Conservation (phyloP, 1,140 invertebrate species). For the Zelostemma sp. region DNA sequence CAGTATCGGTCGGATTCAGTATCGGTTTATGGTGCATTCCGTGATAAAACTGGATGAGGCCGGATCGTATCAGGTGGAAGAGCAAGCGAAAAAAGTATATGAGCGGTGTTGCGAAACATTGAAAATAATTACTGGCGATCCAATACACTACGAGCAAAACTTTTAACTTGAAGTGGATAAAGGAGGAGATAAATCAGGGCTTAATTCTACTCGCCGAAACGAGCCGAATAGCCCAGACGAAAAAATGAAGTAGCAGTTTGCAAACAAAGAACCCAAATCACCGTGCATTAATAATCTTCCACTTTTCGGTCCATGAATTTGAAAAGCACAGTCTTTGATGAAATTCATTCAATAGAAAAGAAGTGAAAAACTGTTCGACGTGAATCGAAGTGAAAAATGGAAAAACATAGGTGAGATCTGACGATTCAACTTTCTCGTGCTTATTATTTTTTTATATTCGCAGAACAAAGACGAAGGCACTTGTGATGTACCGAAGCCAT, state of each 20-base stretch:
- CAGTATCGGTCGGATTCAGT: conserved; percentile 12
- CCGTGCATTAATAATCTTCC: background rate
- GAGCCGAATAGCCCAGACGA: background rate
- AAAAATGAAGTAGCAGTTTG: background rate
- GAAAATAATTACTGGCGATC: conserved; percentile 49
- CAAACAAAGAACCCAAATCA: background rate
- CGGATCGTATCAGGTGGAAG: conserved; percentile 1
- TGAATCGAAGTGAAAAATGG: too few relatives aligned
- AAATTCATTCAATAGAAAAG: too few relatives aligned
- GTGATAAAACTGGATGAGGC: conserved; percentile 53
- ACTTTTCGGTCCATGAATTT: background rate
- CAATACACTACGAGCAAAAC: conserved; percentile 27
- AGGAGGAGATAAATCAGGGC: conserved; percentile 9
- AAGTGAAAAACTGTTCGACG: too few relatives aligned
- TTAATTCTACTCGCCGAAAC: conserved; percentile 1
- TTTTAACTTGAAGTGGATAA: conserved; percentile 10
- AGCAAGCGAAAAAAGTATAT: conserved; percentile 12
- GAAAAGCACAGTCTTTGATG: too few relatives aligned
- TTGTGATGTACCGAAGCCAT: conserved; percentile 14
- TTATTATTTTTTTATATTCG: conserved; percentile 12
- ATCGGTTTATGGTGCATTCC: conserved; percentile 46
- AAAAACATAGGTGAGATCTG: too few relatives aligned
- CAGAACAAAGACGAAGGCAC: conserved; percentile 6
- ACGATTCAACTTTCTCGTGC: conserved; percentile 2
- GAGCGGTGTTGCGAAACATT: conserved; percentile 15